A percentile compares a stretch with the other conserved stretches of the same genome.
These are phyloP conservation scores for Paralvinella palmiformis DNA, from an alignment of 1,140 invertebrate species.

Conservation along the genomic window DNA sequence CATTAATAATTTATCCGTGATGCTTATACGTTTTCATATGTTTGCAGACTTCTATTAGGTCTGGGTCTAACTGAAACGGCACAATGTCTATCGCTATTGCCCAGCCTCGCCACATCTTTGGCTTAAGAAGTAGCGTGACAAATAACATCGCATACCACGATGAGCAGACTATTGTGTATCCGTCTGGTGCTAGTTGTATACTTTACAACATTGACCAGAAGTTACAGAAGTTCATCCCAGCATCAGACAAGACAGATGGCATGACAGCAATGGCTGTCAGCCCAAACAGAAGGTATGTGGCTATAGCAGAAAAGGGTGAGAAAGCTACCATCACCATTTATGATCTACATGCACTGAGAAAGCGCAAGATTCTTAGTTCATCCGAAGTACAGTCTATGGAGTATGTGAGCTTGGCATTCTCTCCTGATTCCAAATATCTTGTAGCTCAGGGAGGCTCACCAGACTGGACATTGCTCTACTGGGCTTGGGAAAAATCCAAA, in stretches of 20 bases:
- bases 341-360: slow-evolving; percentile 51
- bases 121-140: slow-evolving; percentile 42
- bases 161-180: slow-evolving; percentile 34
- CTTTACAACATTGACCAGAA: slow-evolving; percentile 52
- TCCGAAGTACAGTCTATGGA: slow-evolving; percentile 49
- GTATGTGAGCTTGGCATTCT: slow-evolving; percentile 69
- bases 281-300: slow-evolving; percentile 49
- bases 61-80: too few relatives aligned
- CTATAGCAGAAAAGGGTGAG: slow-evolving; percentile 49
- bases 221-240: slow-evolving; percentile 51
- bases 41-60: too few relatives aligned
- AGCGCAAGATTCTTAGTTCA: slow-evolving; percentile 48
- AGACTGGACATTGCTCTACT: slow-evolving; percentile 73
- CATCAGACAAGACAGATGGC: slow-evolving; percentile 44
- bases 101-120: slow-evolving; percentile 46
- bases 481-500: slow-evolving; percentile 77
- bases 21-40: too few relatives aligned
- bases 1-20: too few relatives aligned
- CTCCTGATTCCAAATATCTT: slow-evolving; percentile 70
- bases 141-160: slow-evolving; percentile 31
- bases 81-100: slow-evolving; percentile 35
- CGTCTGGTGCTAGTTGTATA: slow-evolving; percentile 51
- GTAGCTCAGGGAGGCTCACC: slow-evolving; percentile 70
- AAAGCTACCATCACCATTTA: slow-evolving; percentile 51
- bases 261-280: slow-evolving; percentile 50